Conservation (phyloP, 1,140 invertebrate genomes). For the Brachionus calyciflorus region DNA sequence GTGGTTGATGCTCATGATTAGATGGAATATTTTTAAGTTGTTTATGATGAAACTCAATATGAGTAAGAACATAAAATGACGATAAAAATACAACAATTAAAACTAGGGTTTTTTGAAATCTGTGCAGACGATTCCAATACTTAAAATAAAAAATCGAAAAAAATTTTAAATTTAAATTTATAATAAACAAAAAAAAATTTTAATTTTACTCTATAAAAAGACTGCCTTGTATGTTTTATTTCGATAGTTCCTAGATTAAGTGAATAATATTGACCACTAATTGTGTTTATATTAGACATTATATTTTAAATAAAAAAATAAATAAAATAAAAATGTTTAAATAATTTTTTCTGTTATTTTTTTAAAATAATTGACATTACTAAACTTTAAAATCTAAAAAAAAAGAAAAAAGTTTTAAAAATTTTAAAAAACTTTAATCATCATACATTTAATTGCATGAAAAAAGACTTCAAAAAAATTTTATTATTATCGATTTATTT, state of each 20-base stretch:
- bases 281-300: conserved; percentile 32
- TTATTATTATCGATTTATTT: too few relatives aligned
- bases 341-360: too few relatives aligned
- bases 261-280: conserved; percentile 37
- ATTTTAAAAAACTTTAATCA: too few relatives aligned
- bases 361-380: not conserved
- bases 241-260: conserved; percentile 41
- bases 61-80: conserved; percentile 20
- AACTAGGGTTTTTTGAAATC: conserved; percentile 40
- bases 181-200: not conserved
- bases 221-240: conserved; percentile 38
- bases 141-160: too few relatives aligned
- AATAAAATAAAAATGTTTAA: conserved; percentile 7
- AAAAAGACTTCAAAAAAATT: not conserved
- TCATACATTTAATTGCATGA: conserved; percentile 36
- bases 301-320: not conserved
- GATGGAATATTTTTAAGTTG: conserved; percentile 44
- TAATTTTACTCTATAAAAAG: conserved; percentile 22
- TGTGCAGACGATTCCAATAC: conserved; percentile 34
- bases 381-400: not conserved
- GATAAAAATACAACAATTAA: conserved; percentile 6
- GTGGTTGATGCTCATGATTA: conserved; percentile 22
- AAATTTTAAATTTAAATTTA: not conserved
- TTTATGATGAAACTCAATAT: conserved; percentile 44
- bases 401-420: too few relatives aligned